Evolutionary conservation across 2,888 invertebrate genomes (phyloP), one percentile per base, ranked within the genome.

Genomic region (Drosophila engyochracea): DNA sequence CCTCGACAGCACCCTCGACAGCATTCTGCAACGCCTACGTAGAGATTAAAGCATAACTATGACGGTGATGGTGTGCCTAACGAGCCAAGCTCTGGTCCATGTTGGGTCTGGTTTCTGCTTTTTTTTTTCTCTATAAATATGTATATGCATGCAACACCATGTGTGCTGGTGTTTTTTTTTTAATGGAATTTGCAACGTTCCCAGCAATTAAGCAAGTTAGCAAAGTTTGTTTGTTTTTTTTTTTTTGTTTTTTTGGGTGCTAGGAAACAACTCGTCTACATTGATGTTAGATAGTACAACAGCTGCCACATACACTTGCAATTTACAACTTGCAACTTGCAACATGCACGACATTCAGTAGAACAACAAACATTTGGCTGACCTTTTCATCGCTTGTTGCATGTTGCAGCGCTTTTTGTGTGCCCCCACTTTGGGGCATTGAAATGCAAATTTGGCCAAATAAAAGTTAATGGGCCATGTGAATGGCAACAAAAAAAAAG

Each of bases 391-490:
- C 85, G 88, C 74, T 76, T 76, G 76, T 75, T 79, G 84, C 74
- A 83, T 81, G 71, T 76, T 69, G 63, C 62, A 61, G 69, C 35
- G 57, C 52, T 74, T 77, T 62, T 57, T 41, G 55, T 71, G 41
- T 79, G 73, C 70, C 75, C 77, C 79, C 82, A 81, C 79, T 86
- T 89, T 77, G 82, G 86, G 89, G 86, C 90, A 87, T 87, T 90
- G 89, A 88, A 87, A 87, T 87, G 87, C 90, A 87, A 87, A 87
- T 87, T 88, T 88, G 90, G 89, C 77, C 74, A 88, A 89, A 88
- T 88, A 90, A 87, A 90, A 88, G 90, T 87, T 89, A 90, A 90
- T 90, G 90, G 87, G 90, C 79, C 90, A 87, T 83, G 87, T 88
- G 89, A 90, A 90, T 88, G 89, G 90, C 89, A 90, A 71, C 73